Evolutionary conservation across 2,797 vertebrate species (phyloP).

Genomic region (Premnoplex brunnescens): DNA sequence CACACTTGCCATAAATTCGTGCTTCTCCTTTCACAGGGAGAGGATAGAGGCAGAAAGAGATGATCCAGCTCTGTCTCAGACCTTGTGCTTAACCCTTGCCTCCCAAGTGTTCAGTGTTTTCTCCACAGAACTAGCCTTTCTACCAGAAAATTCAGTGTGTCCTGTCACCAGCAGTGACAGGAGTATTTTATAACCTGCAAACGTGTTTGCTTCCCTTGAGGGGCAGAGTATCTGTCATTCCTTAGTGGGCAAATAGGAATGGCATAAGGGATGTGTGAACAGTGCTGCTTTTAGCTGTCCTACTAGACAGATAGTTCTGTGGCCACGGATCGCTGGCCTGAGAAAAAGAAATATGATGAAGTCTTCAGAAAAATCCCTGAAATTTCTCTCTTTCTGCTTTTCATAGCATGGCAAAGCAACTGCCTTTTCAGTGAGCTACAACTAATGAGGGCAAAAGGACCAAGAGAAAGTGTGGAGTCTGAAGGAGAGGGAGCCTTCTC

Average conservation of each 20-base stretch:
- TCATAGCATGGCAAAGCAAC: neutral
- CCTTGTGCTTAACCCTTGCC: fast-evolving
- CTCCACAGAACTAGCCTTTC: neutral
- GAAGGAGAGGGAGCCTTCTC: neutral
- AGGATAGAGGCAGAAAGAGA: neutral
- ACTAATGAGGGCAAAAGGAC: neutral
- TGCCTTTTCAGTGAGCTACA: neutral
- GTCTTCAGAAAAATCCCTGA: neutral
- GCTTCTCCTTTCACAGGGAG: neutral
- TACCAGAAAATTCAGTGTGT: neutral
- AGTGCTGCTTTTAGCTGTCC: neutral
- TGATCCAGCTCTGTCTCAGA: neutral
- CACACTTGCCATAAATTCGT: neutral
- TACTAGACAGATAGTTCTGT: neutral
- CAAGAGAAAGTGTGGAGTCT: neutral
- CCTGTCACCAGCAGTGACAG: neutral
- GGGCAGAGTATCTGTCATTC: neutral
- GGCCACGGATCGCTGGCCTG: neutral
- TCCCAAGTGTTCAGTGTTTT: neutral
- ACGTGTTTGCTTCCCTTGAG: neutral
- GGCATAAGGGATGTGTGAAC: neutral
- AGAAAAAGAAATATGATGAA: neutral
- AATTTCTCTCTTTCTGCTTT: neutral
- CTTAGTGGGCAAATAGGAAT: neutral
- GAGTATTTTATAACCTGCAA: neutral